phyloP scores from a whole-genome alignment of 2,113 vertebrate genomes.

The Siniperca chuatsi region DNA sequence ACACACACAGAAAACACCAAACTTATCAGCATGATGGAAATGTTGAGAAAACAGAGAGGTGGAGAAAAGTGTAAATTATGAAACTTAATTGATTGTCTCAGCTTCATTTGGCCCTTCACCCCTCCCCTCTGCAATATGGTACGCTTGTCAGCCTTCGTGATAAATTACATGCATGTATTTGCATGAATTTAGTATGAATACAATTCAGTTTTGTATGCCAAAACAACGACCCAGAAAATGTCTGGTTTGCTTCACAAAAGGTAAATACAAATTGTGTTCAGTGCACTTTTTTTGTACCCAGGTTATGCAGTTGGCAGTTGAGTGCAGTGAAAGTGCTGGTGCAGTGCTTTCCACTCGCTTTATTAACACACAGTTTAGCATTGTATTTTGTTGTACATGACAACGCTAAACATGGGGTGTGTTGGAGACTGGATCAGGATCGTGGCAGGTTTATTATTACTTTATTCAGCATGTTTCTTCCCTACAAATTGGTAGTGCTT shows the following conservation, averaged over 20 bases:
- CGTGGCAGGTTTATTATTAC: constrained; percentile 39
- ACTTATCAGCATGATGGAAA: constrained; percentile 43
- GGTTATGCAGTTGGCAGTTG: constrained; percentile 22
- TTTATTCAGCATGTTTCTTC: constrained; percentile 17
- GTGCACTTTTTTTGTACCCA: constrained; percentile 7
- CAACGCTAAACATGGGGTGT: constrained; percentile 40
- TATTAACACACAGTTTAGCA: constrained; percentile 52
- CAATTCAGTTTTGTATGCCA: constrained; percentile 91
- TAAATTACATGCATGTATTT: constrained; percentile 97
- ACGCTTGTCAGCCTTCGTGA: constrained; percentile 96
- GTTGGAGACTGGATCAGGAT: constrained; percentile 12
- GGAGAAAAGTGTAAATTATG: constrained; percentile 84
- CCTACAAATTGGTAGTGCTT: constrained; percentile 2
- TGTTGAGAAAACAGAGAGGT: constrained; percentile 75
- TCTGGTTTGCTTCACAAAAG: constrained; percentile 78
- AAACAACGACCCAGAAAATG: constrained; percentile 89
- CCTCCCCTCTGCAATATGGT: constrained; percentile 93
- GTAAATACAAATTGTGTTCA: constrained; percentile 45
- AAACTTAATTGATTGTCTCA: constrained; percentile 95
- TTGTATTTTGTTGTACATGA: constrained; percentile 48
- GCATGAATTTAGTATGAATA: constrained; percentile 97
- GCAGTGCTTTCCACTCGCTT: constrained; percentile 31
- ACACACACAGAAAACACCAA: constrained; percentile 25
- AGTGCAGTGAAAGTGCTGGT: constrained; percentile 44
- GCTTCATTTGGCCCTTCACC: constrained; percentile 90